Evolutionary conservation across 2,888 invertebrate genomes (phyloP).

Genomic region (Strigamia maritima): DNA sequence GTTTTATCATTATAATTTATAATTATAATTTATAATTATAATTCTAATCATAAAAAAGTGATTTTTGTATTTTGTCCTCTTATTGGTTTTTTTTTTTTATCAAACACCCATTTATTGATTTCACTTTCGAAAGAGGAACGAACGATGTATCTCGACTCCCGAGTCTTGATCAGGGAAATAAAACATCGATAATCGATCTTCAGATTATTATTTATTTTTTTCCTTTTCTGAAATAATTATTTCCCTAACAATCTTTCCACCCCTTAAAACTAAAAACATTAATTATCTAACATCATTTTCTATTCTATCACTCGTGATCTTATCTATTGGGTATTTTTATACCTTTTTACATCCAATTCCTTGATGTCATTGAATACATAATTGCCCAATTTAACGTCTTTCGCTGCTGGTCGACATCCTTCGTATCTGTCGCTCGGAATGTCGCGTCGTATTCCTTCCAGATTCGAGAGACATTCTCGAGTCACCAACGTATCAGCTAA

Average conservation of each 20-base stretch:
- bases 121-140: neutral
- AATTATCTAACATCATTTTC: neutral
- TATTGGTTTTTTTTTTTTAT: neutral
- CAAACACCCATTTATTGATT: neutral
- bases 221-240: neutral
- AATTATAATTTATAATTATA: too few relatives aligned
- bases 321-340: too few relatives aligned
- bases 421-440: constrained; percentile 89
- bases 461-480: constrained; percentile 76
- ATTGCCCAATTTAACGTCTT: constrained; percentile 73
- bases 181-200: neutral
- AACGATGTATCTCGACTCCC: neutral
- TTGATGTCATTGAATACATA: constrained; percentile 83
- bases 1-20: neutral
- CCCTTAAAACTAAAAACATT: neutral
- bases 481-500: constrained; percentile 75
- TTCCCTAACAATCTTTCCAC: neutral
- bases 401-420: constrained; percentile 77
- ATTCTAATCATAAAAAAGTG: neutral
- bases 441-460: constrained; percentile 73
- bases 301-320: too few relatives aligned
- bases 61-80: neutral
- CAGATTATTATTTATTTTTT: too few relatives aligned
- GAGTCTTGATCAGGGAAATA: neutral
- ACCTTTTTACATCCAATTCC: constrained; percentile 76